Base-by-base conservation (phyloP, 2,797 vertebrate species). In the Alauda arvensis region DNA sequence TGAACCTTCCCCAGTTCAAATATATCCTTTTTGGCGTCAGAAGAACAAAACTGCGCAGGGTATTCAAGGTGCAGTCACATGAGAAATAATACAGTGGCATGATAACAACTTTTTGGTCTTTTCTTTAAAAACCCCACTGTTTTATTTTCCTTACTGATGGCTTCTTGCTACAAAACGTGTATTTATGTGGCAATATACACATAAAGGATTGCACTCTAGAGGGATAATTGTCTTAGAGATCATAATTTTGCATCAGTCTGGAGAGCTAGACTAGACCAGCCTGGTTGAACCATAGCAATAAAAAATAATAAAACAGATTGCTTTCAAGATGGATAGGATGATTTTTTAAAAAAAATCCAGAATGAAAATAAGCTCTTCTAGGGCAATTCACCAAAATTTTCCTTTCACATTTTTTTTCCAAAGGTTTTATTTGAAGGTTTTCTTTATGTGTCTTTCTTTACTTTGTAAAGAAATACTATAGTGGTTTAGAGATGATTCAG, bases 1-100 rank as follows among this genome's bases (percentile, higher is more conserved):
- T 94, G 90, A 95, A 91, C 90, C 67, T 85, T 91, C 14, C 26
- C 18, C 48, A 8, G 43, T 39, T 88, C 62, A 87, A 77, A 85
- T 87, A 75, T 23, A 88, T 65, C 69, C 72, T 71, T 80, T 69
- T 55, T 55, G 69, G 62, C 15, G 1, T 68, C 11, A 12, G 69
- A 87, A 57, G 74, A 68, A 15, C 60, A 84, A 59, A 89, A 69
- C 61, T 68, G 24, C 37, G 5, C 9, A 12, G 40, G 31, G 17
- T 29, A 18, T 42, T 88, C 66, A 46, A 75, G 72, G 70, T 83
- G 77, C 82, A 83, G 61, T 39, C 77, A 26, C 40, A 31, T 37
- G 77, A 90, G 63, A 59, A 81, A 65, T 71, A 59, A 46, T 0
- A 0, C 33, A 33, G 18, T 66, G 48, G 20, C 4, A 3, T 40